Percentiles rank a stretch among this genome's conserved stretches.
phyloP scores from a whole-genome alignment of 2,113 vertebrate species.

The Melanostigma gelatinosum region DNA sequence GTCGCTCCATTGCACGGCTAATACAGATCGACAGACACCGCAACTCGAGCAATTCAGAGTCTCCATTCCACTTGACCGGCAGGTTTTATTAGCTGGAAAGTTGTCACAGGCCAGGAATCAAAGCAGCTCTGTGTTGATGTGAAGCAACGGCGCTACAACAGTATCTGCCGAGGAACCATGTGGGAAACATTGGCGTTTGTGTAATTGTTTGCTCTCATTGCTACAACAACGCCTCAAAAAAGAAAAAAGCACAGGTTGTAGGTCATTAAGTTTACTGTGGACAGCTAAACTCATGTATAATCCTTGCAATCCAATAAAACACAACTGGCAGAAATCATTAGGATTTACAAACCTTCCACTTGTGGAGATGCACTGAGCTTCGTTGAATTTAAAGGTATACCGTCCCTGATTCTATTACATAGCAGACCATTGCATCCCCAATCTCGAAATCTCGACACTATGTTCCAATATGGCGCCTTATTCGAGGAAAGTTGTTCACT shows the following conservation, averaged over 20 bases:
- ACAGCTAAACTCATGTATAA: not conserved
- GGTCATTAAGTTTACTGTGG: constrained; percentile 6
- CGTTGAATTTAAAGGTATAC: not conserved
- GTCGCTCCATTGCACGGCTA: not conserved
- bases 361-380: not conserved
- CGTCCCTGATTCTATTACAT: not conserved
- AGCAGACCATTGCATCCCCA: not conserved
- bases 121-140: constrained; percentile 39
- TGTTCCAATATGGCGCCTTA: not conserved
- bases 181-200: constrained; percentile 41
- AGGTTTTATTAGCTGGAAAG: constrained; percentile 48
- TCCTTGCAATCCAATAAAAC: not conserved
- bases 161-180: constrained; percentile 13
- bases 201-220: constrained; percentile 46
- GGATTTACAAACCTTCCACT: constrained; percentile 1
- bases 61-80: constrained; percentile 43
- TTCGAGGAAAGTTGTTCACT: not conserved
- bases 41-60: constrained; percentile 27
- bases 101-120: constrained; percentile 28
- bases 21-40: constrained; percentile 20
- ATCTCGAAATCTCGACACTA: not conserved
- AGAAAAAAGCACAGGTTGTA: not conserved
- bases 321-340: constrained; percentile 1
- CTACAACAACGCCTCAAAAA: constrained; percentile 33
- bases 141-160: constrained; percentile 21